phyloP scores from a whole-genome alignment of 1,140 invertebrate genomes.

The Calycopis cecrops region DNA sequence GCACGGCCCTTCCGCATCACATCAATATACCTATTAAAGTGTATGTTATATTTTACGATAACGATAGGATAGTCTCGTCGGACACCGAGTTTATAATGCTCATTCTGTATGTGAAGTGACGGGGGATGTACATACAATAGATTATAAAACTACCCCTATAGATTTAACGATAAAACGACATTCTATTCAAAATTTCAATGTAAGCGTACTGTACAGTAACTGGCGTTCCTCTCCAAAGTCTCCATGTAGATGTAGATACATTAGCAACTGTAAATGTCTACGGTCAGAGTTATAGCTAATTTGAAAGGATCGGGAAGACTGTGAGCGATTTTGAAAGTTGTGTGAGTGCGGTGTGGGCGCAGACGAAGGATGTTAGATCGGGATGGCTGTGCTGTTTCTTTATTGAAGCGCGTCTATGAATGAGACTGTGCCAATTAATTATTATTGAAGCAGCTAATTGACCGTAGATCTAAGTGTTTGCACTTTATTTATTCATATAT shows the following conservation, averaged over 20 bases:
- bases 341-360: constrained; percentile 3
- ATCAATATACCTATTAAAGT: constrained; percentile 51
- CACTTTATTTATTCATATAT: constrained; percentile 73
- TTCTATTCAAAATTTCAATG: constrained; percentile 48
- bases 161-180: constrained; percentile 51
- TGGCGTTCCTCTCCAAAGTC: constrained; percentile 69
- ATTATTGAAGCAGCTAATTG: constrained; percentile 57
- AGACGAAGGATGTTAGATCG: constrained; percentile 6
- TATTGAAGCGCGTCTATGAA: constrained; percentile 36
- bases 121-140: constrained; percentile 64
- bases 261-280: constrained; percentile 44
- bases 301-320: constrained; percentile 18
- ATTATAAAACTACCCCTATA: constrained; percentile 42
- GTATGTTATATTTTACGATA: constrained; percentile 72
- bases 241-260: constrained; percentile 61
- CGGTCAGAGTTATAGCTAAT: constrained; percentile 50
- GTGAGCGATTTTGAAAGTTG: constrained; percentile 1
- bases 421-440: constrained; percentile 70
- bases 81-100: constrained; percentile 61
- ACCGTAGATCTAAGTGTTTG: constrained; percentile 69
- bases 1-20: constrained; percentile 58
- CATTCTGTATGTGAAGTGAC: constrained; percentile 50
- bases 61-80: constrained; percentile 48
- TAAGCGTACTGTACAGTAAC: constrained; percentile 67
- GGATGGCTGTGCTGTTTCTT: constrained; percentile 12